These are phyloP conservation scores for Melieria crassipennis DNA, from an alignment of 2,888 invertebrate genomes.

Conservation along the genomic window DNA sequence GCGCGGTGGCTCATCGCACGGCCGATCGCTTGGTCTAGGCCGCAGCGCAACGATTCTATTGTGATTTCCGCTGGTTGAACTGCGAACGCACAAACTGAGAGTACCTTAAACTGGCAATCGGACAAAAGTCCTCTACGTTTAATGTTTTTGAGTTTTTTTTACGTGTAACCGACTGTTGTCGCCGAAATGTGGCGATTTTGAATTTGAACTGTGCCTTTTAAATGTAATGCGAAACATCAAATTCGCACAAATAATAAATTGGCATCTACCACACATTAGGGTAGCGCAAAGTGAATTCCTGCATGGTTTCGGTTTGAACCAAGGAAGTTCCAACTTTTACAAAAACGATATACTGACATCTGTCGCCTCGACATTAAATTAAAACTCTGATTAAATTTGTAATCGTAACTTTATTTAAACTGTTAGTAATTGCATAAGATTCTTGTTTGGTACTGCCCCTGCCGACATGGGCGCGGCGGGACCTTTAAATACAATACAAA, in stretches of 20 bases:
- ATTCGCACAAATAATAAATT: background rate
- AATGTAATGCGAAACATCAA: conserved; percentile 4
- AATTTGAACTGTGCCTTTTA: conserved; percentile 1
- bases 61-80: background rate
- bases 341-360: background rate
- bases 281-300: too few species aligned
- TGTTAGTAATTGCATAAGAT: conserved; percentile 32
- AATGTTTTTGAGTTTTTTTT: conserved; percentile 7
- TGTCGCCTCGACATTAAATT: background rate
- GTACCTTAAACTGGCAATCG: conserved; percentile 3
- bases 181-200: background rate
- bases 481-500: too few species aligned
- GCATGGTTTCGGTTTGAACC: too few species aligned
- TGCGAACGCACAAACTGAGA: conserved; percentile 1
- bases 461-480: too few species aligned
- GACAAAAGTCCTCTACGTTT: background rate
- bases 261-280: background rate
- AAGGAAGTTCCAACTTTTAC: too few species aligned
- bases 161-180: background rate
- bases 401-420: conserved; percentile 20
- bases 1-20: conserved; percentile 52
- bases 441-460: conserved; percentile 22
- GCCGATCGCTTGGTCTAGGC: conserved; percentile 50
- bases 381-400: background rate
- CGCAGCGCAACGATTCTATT: background rate